Evolutionary conservation across 2,797 vertebrate genomes (phyloP), one percentile per base, ranked within the genome.

Genomic region (Kryptopterus vitreolus): DNA sequence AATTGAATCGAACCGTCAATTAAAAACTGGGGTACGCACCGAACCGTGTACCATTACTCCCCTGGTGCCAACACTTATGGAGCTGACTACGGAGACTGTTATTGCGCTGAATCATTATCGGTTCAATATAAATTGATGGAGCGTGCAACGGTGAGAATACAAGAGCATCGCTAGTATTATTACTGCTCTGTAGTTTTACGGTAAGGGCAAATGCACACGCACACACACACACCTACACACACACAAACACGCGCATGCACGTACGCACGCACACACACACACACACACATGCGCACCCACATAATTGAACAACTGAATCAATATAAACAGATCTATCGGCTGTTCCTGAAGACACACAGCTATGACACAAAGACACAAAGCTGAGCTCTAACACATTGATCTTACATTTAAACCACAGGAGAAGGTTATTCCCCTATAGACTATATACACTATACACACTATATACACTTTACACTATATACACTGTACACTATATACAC

Each of bases 261-360:
- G 38, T 82, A 75, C 70, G 38, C 63, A 46, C 43, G 31, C 26
- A 58, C 57, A 50, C 22, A 38, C 53, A 22, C 46, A n/a, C 16
- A 50, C 26, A 50, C 11, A 33, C 52, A 26, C 35, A 53, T 55
- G 59, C 26, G 33, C 43, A 33, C 68, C 68, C 57, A 63, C 16
- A n/a, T 70, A 16, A 55, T 43, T 12, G 53, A 72, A 43, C 33
- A 35, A 79, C 71, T 81, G 77, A 61, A 82, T 82, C 82, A 83
- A 53, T 66, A 50, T 22, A 24, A 77, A 35, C 50, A 63, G 33
- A 76, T 84, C 29, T 20, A 81, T 79, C 7, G 11, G 57, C 65
- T 70, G 62, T 77, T 69, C 70, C 66, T 35, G 15, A 16, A 68
- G 52, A 74, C 59, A 31, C 53, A 55, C n/a, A 18, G n/a, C n/a